Conservation (phyloP, 2,888 invertebrate species). For the Hydraecia micacea region DNA sequence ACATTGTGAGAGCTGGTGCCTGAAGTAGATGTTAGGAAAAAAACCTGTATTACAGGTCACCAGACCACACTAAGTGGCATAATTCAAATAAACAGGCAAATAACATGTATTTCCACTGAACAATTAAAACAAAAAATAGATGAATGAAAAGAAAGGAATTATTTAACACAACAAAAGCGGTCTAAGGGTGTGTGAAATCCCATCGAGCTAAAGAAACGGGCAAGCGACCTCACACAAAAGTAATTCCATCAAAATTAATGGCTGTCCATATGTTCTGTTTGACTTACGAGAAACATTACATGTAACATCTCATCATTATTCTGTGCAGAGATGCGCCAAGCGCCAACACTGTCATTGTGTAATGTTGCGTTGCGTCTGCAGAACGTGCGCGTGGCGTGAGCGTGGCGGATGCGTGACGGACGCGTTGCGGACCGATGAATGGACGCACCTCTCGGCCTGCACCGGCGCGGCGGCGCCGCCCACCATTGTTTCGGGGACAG, state of each 20-base stretch:
- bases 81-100: too few species aligned
- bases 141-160: too few species aligned
- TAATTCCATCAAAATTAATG: conserved; percentile 77
- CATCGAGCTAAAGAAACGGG: conserved; percentile 30
- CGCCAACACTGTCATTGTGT: conserved; percentile 77
- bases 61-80: too few species aligned
- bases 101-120: too few species aligned
- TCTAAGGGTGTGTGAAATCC: conserved; percentile 14
- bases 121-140: too few species aligned
- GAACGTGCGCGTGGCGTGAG: conserved; percentile 49
- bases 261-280: conserved; percentile 72
- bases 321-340: conserved; percentile 72
- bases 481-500: conserved; percentile 86
- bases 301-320: conserved; percentile 77
- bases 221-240: conserved; percentile 66
- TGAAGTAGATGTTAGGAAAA: too few species aligned
- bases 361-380: conserved; percentile 56
- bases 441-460: conserved; percentile 67
- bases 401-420: conserved; percentile 52
- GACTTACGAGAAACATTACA: conserved; percentile 74
- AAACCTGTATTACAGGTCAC: too few species aligned
- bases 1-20: too few species aligned
- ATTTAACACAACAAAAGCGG: too few species aligned
- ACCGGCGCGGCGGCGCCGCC: conserved; percentile 78
- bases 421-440: conserved; percentile 63